phyloP scores from a whole-genome alignment of 2,888 invertebrate species.

The Pandemis heparana region DNA sequence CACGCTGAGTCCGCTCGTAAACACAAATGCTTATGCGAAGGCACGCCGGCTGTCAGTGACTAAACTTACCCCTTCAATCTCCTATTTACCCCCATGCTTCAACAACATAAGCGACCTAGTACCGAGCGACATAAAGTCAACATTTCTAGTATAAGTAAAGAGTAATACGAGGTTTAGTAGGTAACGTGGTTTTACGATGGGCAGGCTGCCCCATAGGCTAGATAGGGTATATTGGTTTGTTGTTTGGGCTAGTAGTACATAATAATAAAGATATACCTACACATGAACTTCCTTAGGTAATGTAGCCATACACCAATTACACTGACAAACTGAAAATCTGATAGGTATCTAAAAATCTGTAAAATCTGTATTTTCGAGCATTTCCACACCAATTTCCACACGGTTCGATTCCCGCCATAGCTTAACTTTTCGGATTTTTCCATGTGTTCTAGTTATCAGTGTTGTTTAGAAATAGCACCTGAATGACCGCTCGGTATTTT shows the following conservation, averaged over 20 bases:
- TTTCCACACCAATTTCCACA: too few species aligned
- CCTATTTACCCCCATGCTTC: neutral
- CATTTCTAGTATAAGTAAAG: neutral
- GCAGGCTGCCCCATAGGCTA: slow-evolving; percentile 16
- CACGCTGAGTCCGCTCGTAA: slow-evolving; percentile 34
- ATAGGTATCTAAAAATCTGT: too few species aligned
- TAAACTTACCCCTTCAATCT: neutral
- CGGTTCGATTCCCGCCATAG: too few species aligned
- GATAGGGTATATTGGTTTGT: slow-evolving; percentile 18
- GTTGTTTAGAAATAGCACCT: too few species aligned
- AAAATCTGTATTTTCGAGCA: too few species aligned
- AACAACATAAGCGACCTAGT: neutral
- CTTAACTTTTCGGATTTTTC: too few species aligned
- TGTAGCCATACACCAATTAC: too few species aligned
- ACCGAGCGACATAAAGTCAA: neutral
- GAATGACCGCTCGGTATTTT: too few species aligned
- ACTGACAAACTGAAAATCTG: too few species aligned
- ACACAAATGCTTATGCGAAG: slow-evolving; percentile 34
- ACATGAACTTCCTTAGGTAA: too few species aligned
- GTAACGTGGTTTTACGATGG: slow-evolving; percentile 14
- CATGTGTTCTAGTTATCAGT: too few species aligned
- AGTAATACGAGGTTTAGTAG: neutral
- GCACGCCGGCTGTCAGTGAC: slow-evolving; percentile 27
- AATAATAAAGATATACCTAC: neutral
- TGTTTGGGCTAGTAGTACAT: slow-evolving; percentile 7